phyloP scores from a whole-genome alignment of 1,140 invertebrate genomes.

The Leucophenga varia region DNA sequence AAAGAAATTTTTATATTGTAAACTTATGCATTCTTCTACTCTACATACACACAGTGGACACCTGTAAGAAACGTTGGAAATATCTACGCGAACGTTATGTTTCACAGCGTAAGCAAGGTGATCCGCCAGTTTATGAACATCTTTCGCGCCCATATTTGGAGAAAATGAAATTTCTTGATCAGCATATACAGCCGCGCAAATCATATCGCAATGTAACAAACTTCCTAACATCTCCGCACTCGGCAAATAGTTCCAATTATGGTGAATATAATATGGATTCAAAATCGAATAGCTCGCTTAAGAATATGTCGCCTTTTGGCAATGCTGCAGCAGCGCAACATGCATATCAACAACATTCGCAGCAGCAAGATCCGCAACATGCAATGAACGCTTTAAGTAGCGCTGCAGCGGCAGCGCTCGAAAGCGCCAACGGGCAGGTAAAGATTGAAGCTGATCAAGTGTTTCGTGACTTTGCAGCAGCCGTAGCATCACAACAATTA shows the following conservation, averaged over 20 bases:
- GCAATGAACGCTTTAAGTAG: conserved; percentile 41
- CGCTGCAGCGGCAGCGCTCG: conserved; percentile 35
- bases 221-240: conserved; percentile 49
- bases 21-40: conserved; percentile 3
- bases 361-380: conserved; percentile 30
- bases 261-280: conserved; percentile 51
- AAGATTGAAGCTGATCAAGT: conserved; percentile 49
- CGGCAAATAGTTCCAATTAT: conserved; percentile 47
- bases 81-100: conserved; percentile 54
- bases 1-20: conserved; percentile 2
- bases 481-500: conserved; percentile 47
- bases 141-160: conserved; percentile 52
- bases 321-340: conserved; percentile 24
- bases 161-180: conserved; percentile 55
- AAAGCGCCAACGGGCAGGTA: conserved; percentile 41
- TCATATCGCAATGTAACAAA: conserved; percentile 51
- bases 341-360: conserved; percentile 36
- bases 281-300: conserved; percentile 46
- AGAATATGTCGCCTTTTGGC: conserved; percentile 38
- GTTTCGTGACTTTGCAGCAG: conserved; percentile 48
- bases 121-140: conserved; percentile 52
- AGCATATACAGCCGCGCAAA: conserved; percentile 52
- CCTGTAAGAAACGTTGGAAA: conserved; percentile 56
- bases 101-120: conserved; percentile 50
- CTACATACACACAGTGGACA: conserved; percentile 49